Conservation (phyloP, 2,797 vertebrate genomes). For the Varecia variegata region DNA sequence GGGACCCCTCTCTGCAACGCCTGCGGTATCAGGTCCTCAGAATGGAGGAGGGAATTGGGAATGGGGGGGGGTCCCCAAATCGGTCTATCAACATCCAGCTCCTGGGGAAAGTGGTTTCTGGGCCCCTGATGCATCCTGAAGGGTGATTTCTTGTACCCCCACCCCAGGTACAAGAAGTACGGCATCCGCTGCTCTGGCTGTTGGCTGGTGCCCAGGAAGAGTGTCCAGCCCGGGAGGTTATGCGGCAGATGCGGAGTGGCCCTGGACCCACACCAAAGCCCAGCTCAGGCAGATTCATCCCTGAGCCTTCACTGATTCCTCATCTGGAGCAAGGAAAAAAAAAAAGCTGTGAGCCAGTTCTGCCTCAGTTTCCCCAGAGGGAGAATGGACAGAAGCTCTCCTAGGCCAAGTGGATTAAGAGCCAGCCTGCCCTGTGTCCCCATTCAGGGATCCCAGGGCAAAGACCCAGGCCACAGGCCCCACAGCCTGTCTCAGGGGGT, state of each 20-base stretch:
- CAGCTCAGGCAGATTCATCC: constrained; percentile 53
- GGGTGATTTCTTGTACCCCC: background rate
- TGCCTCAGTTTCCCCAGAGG: constrained; percentile 32
- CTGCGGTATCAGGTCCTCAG: constrained; percentile 92
- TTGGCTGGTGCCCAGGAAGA: constrained; percentile 93
- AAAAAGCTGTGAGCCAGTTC: background rate
- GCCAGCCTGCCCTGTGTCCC: background rate
- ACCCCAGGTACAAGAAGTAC: constrained; percentile 93
- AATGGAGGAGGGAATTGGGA: background rate
- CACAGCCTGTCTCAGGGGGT: background rate
- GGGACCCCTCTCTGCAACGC: constrained; percentile 96
- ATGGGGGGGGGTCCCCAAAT: background rate
- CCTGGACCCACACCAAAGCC: constrained; percentile 72
- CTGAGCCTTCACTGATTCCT: too few species aligned
- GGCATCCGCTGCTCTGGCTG: constrained; percentile 90
- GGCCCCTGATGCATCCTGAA: background rate
- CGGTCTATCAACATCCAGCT: background rate
- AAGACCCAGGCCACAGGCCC: background rate
- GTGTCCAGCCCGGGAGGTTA: constrained; percentile 83
- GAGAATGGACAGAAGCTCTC: background rate
- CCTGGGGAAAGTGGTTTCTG: background rate
- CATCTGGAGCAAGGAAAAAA: too few species aligned
- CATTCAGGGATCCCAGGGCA: background rate
- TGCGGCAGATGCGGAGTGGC: constrained; percentile 90
- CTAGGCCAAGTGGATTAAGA: background rate